Evolutionary conservation across 2,797 vertebrate genomes (phyloP), one percentile per base, ranked within the genome.

Genomic region (Philypnodon macrostomus): DNA sequence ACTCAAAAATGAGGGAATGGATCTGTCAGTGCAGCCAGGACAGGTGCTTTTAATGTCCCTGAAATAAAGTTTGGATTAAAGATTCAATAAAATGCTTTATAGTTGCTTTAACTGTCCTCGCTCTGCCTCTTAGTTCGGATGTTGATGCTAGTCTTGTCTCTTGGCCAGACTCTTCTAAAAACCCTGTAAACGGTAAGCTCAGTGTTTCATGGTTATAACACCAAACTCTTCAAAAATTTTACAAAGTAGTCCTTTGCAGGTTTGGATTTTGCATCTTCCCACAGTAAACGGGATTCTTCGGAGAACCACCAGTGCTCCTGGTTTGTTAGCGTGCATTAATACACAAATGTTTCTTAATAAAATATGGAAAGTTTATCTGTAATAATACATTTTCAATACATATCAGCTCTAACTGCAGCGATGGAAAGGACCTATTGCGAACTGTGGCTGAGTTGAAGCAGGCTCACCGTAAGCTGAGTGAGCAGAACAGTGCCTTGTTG

Each of bases 1-100:
- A 89, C 31, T 44, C 60, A 23, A 82, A 65, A 57, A 90, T 91
- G 85, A 90, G 54, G 54, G 70, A 60, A 19, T 91, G 90, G 90
- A 90, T 91, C 0, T 24, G 76, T 15, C 81, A 71, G 41, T 90
- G 88, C 75, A 81, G 70, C 52, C 75, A 85, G 50, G 82, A 87
- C 54, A 67, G 82, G 89, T 91, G 3, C 9, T 44, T 18, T 44
- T 44, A 30, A 11, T 2, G 1, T 18, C 16, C 31, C 40, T 30
- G 15, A 13, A 10, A 16, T 42, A 30, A 30, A 17, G 26, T 30
- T 30, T 30, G 26, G 27, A 6, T 7, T 18, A n/a, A 44, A 44
- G 3, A 11, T 31, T 30, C 6, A 30, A 9, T 18, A n/a, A 44
- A 44, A 44, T 10, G 6, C 18, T 30, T 31, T 44, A 29, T 12